A percentile compares a stretch with the other conserved stretches of the same genome.
phyloP scores from a whole-genome alignment of 2,113 vertebrate species.

The Thoracochromis brauschi region DNA sequence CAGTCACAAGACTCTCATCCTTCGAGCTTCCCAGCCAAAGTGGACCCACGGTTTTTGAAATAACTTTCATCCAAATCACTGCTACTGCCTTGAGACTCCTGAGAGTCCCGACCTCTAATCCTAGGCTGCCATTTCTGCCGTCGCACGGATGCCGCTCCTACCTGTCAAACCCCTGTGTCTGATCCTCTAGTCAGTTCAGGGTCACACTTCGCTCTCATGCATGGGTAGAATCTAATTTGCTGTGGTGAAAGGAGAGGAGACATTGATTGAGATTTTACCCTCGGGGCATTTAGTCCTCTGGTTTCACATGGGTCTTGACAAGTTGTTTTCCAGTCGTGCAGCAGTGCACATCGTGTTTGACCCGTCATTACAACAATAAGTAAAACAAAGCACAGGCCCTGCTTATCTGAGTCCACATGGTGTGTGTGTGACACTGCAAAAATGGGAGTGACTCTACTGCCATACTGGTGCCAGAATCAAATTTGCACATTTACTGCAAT shows the following conservation, averaged over 20 bases:
- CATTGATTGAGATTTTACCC: constrained; percentile 76
- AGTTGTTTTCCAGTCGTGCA: constrained; percentile 65
- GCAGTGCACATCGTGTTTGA: constrained; percentile 51
- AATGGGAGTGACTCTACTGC: not conserved
- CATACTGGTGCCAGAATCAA: not conserved
- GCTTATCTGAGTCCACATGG: constrained; percentile 1
- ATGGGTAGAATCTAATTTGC: constrained; percentile 72
- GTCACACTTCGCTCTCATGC: constrained; percentile 68
- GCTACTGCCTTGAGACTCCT: not conserved
- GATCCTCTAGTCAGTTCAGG: constrained; percentile 68
- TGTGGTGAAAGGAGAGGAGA: constrained; percentile 75
- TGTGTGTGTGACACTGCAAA: not conserved
- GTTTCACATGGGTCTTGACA: constrained; percentile 68
- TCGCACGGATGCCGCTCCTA: constrained; percentile 22
- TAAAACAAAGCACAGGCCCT: constrained; percentile 14
- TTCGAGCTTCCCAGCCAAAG: not conserved
- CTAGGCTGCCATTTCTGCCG: not conserved
- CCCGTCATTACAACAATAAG: constrained; percentile 51
- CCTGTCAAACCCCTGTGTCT: constrained; percentile 54
- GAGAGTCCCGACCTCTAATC: not conserved
- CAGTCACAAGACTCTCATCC: not conserved
- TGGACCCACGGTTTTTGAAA: not conserved
- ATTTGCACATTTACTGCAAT: not conserved
- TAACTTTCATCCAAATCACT: not conserved
- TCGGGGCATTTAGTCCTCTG: constrained; percentile 61